Percentiles rank a stretch among this genome's conserved stretches.
Conservation (phyloP, 2,113 vertebrate genomes). For the Chascanopsetta lugubris region DNA sequence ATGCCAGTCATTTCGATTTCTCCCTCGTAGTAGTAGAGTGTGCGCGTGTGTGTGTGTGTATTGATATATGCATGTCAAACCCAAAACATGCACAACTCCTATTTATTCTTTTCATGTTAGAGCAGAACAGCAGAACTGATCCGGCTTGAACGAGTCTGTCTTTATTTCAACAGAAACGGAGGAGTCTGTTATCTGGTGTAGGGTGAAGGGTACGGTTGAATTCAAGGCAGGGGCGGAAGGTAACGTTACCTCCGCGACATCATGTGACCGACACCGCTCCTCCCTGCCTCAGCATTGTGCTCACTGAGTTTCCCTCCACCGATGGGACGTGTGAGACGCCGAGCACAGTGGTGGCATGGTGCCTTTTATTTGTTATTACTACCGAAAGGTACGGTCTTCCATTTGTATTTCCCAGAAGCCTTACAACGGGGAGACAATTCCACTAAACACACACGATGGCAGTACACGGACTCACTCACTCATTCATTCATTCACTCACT, state of each 20-base stretch:
- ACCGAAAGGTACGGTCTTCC: slow-evolving; percentile 81
- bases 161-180: slow-evolving; percentile 47
- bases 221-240: slow-evolving; percentile 52
- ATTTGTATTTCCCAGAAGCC: slow-evolving; percentile 80
- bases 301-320: slow-evolving; percentile 59
- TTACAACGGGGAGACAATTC: slow-evolving; percentile 69
- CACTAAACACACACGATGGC: slow-evolving; percentile 54
- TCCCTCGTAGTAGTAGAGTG: slow-evolving; percentile 17
- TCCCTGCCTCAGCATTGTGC: slow-evolving; percentile 62
- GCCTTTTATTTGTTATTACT: slow-evolving; percentile 80
- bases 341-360: slow-evolving; percentile 77
- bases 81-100: slow-evolving; percentile 58
- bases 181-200: slow-evolving; percentile 49
- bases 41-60: slow-evolving; percentile 1
- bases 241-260: slow-evolving; percentile 73
- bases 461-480: slow-evolving; percentile 53
- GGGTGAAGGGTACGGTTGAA: slow-evolving; percentile 42
- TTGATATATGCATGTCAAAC: slow-evolving; percentile 56
- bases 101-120: slow-evolving; percentile 11
- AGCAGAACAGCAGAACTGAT: slow-evolving; percentile 24
- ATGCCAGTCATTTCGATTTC: slow-evolving; percentile 58
- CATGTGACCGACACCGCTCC: slow-evolving; percentile 59
- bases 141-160: slow-evolving; percentile 38
- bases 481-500: too few relatives aligned
- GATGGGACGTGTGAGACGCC: slow-evolving; percentile 70